Percentiles rank a stretch among this genome's conserved stretches.
These are phyloP conservation scores for Corythaeola cristata DNA, from an alignment of 2,113 vertebrate genomes.

Conservation along the genomic window DNA sequence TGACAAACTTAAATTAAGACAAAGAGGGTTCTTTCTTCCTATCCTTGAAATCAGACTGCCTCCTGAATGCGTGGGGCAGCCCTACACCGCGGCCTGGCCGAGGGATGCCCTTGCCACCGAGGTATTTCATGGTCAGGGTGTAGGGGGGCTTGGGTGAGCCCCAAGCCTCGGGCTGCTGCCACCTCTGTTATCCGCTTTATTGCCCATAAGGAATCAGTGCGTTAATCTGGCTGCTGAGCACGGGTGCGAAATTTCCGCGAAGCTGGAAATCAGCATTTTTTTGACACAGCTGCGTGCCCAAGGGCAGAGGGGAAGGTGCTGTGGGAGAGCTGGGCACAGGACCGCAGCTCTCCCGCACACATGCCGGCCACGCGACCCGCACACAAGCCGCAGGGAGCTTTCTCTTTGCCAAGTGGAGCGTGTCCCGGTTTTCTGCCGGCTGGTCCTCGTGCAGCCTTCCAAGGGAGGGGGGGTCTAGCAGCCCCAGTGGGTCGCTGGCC, in stretches of 20 bases:
- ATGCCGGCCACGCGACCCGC: background rate
- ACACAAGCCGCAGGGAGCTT: background rate
- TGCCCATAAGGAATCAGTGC: background rate
- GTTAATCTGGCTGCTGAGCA: background rate
- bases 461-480: background rate
- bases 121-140: too few species aligned
- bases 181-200: background rate
- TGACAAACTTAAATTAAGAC: background rate
- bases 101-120: background rate
- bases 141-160: background rate
- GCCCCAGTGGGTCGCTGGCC: background rate
- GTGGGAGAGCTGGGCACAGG: background rate
- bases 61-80: background rate
- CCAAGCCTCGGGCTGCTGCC: background rate
- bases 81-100: background rate
- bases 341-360: rapidly evolving
- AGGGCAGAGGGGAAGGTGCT: background rate
- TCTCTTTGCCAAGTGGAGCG: background rate
- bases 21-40: background rate
- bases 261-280: background rate
- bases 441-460: background rate
- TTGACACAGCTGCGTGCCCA: background rate
- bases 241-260: background rate
- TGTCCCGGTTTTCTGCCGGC: background rate
- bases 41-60: background rate